phyloP scores from a whole-genome alignment of 2,797 vertebrate species.

The Jordanella pulchra region DNA sequence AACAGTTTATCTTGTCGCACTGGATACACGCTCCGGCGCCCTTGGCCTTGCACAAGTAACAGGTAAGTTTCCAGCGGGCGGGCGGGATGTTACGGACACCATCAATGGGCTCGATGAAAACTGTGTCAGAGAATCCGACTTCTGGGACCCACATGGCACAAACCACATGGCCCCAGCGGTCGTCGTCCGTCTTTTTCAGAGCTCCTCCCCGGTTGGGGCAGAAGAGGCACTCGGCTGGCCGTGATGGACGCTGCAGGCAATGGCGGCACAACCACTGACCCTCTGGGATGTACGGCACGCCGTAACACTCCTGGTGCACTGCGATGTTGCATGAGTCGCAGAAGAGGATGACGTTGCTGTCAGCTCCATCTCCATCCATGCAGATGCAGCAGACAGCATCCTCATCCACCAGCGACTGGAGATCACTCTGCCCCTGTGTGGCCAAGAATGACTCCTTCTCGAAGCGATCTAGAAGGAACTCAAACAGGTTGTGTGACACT shows the following conservation, averaged over 20 bases:
- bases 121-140: slow-evolving; percentile 96
- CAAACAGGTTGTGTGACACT: slow-evolving; percentile 93
- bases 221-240: slow-evolving; percentile 90
- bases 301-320: slow-evolving; percentile 98
- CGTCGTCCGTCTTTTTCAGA: slow-evolving; percentile 96
- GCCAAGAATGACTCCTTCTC: slow-evolving; percentile 93
- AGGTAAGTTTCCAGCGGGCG: slow-evolving; percentile 96
- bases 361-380: slow-evolving; percentile 97
- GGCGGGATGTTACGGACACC: slow-evolving; percentile 95
- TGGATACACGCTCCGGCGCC: slow-evolving; percentile 95
- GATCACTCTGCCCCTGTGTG: slow-evolving; percentile 88
- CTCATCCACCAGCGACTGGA: slow-evolving; percentile 91
- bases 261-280: slow-evolving; percentile 97
- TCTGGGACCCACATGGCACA: slow-evolving; percentile 98
- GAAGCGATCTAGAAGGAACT: slow-evolving; percentile 97
- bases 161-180: slow-evolving; percentile 96
- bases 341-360: slow-evolving; percentile 97
- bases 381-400: slow-evolving; percentile 98
- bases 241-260: slow-evolving; percentile 90
- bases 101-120: slow-evolving; percentile 98
- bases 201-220: slow-evolving; percentile 97
- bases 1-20: slow-evolving; percentile 97
- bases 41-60: slow-evolving; percentile 98
- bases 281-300: slow-evolving; percentile 96
- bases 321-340: slow-evolving; percentile 97